Conservation (phyloP, 2,113 vertebrate species). For the Macrotus californicus region DNA sequence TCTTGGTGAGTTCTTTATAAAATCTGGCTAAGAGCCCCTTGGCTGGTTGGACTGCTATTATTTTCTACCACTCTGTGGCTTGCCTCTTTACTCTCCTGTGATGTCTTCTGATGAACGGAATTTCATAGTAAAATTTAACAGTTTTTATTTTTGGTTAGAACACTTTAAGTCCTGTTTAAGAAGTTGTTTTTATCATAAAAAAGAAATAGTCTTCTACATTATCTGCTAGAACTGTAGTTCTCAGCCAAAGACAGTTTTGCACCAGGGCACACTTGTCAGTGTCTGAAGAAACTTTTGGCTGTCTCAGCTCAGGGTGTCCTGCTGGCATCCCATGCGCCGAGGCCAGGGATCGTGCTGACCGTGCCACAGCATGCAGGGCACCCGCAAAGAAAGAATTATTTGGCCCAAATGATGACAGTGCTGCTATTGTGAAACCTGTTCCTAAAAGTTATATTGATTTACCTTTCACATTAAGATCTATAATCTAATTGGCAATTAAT, state of each 20-base stretch:
- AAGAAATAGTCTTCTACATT: background rate
- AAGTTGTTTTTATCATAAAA: background rate
- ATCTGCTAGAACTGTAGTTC: background rate
- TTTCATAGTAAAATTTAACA: background rate
- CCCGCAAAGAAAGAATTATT: background rate
- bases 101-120: background rate
- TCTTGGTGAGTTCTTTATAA: background rate
- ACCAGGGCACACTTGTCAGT: background rate
- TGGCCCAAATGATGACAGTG: background rate
- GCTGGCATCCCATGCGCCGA: rapidly evolving
- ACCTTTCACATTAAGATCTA: background rate
- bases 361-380: background rate
- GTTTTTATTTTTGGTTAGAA: background rate
- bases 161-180: background rate
- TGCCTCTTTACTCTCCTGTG: background rate
- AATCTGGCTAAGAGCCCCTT: background rate
- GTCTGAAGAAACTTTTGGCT: background rate
- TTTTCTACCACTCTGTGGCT: background rate
- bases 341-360: background rate
- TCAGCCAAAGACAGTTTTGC: background rate
- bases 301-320: background rate
- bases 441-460: background rate
- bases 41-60: background rate
- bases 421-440: background rate
- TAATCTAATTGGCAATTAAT: background rate